Evolutionary conservation across 2,113 vertebrate species (phyloP).

Genomic region (Anas platyrhynchos): DNA sequence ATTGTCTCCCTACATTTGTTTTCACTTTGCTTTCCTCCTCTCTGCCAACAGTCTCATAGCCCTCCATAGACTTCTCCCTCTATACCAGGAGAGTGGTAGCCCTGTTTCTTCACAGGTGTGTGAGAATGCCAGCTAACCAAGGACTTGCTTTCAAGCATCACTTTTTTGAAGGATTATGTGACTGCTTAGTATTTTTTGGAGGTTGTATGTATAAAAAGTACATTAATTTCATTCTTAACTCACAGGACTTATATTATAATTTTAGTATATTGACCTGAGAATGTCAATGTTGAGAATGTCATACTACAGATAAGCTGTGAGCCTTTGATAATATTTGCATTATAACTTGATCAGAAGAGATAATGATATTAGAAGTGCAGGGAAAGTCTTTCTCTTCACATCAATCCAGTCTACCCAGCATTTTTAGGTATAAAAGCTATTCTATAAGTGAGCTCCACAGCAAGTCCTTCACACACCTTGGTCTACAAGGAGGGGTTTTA

Average conservation of each 20-base stretch:
- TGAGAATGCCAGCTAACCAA: neutral
- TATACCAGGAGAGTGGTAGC: neutral
- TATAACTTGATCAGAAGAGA: conserved; percentile 39
- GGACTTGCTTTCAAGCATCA: neutral
- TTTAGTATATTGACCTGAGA: conserved; percentile 47
- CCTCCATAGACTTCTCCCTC: neutral
- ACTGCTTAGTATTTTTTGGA: neutral
- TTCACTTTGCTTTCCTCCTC: neutral
- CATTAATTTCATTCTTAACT: conserved; percentile 43
- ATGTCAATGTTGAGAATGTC: conserved; percentile 10
- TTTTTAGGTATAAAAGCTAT: conserved; percentile 1
- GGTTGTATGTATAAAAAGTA: neutral
- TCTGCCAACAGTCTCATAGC: neutral
- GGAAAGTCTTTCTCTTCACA: conserved; percentile 31
- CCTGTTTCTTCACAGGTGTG: accelerated
- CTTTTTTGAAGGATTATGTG: neutral
- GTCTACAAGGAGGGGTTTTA: neutral
- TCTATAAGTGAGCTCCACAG: neutral
- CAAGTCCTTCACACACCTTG: neutral
- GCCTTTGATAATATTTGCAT: conserved; percentile 43
- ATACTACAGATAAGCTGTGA: neutral
- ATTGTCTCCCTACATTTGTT: neutral
- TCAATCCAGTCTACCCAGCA: conserved; percentile 2
- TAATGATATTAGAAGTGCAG: conserved; percentile 20
- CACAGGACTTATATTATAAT: conserved; percentile 31